These are phyloP conservation scores for Loris lydekkerianus DNA, from an alignment of 2,797 vertebrate species.

Conservation along the genomic window DNA sequence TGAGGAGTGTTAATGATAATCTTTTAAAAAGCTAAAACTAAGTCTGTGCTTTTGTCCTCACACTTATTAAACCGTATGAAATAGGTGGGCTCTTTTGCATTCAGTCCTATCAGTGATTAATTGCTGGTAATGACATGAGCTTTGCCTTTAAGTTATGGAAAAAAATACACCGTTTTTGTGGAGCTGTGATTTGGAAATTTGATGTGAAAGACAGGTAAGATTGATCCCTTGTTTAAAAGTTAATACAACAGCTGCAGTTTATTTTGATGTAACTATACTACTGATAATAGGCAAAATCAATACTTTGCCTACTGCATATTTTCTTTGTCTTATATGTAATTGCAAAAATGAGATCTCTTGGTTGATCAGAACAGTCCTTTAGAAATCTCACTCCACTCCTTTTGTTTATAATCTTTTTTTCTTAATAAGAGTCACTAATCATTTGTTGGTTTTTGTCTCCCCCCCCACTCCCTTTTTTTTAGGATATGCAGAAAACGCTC, in stretches of 20 bases:
- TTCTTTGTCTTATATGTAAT: neutral
- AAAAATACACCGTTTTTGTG: neutral
- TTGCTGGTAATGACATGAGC: neutral
- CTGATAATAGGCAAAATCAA: neutral
- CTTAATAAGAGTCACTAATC: conserved; percentile 59
- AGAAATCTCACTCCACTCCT: neutral
- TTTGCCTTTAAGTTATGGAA: conserved; percentile 39
- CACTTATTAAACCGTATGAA: neutral
- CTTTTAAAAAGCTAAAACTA: neutral
- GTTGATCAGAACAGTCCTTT: neutral
- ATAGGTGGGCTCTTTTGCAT: neutral
- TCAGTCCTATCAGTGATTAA: neutral
- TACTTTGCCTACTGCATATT: neutral
- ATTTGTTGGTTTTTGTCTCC: neutral
- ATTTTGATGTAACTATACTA: neutral
- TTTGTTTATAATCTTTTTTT: conserved; percentile 53
- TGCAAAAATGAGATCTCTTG: neutral
- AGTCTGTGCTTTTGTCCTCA: neutral
- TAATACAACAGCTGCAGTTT: neutral
- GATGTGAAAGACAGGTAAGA: neutral
- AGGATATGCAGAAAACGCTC: conserved; percentile 84
- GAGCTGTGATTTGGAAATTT: conserved; percentile 51
- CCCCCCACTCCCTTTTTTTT: neutral
- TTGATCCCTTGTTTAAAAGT: conserved; percentile 31
- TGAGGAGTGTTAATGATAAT: neutral